Base-by-base conservation (phyloP, 2,888 invertebrate species). In the Volucella inanis region DNA sequence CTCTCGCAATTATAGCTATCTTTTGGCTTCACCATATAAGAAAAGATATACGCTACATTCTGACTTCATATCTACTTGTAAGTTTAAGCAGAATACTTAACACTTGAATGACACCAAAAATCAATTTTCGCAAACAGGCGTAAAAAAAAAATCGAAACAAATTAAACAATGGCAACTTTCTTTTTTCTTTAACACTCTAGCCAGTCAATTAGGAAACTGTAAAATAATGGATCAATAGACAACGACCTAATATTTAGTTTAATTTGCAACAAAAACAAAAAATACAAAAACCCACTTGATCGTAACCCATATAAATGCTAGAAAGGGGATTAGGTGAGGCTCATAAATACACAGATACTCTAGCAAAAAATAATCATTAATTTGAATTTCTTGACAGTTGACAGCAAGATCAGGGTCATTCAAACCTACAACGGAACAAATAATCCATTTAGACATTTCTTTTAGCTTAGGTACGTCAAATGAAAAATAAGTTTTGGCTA, bases 341-440 rank as follows among this genome's bases (percentile, higher is more conserved):
- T 15, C 22, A 52, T 41, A 31, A 6, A 31, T 31, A 31, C 31
- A 31, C 31, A 31, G 31, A 31, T 31, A 6, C 31, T 72, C 18
- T 18, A 45, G 57, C 57, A 57, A 8, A 57, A 47, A 55, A n/a
- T n/a, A 61, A 15, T 50, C 22, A 70, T 59, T 49, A 59, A 70
- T 52, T 61, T 55, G 15, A n/a, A 3, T 41, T 41, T 62, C 47
- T 72, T 54, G 41, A 75, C 75, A 52, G 43, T 41, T 59, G 57
- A 75, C 70, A 70, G 70, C 70, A n/a, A 57, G 70, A 59, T 72
- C 74, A 75, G 74, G 64, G 64, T 65, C 74, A 70, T 68, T 31
- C 12, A 65, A 65, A 65, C 18, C 15, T 52, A 49, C 65, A 49
- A 64, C 15, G 50, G 39, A 39, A 65, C 50, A 45, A 68, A 61